Evolutionary conservation across 2,888 invertebrate species (phyloP).

Genomic region (Sminthurides aquaticus): DNA sequence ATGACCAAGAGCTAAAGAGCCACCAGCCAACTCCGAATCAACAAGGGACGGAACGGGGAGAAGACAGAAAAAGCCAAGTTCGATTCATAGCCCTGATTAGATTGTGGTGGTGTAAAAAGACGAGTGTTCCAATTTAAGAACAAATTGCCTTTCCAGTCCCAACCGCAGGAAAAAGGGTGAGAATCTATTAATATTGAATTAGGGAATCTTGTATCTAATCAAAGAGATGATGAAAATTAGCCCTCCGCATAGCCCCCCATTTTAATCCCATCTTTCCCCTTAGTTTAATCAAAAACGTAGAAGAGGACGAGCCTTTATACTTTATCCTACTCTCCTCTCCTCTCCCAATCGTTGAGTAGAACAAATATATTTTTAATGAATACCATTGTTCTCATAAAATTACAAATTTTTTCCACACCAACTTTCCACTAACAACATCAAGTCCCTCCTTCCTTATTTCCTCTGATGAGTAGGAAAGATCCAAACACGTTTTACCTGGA

Average conservation of each 20-base stretch:
- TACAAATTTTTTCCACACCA: constrained; percentile 16
- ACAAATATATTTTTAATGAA: constrained; percentile 21
- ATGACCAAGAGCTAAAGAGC: no score
- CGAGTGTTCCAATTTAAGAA: neutral
- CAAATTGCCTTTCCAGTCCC: neutral
- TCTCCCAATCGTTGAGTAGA: neutral
- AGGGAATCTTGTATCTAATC: neutral
- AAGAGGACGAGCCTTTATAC: no score
- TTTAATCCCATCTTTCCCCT: no score
- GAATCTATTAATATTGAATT: neutral
- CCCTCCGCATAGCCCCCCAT: no score
- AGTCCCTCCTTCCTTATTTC: neutral
- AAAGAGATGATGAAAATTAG: neutral
- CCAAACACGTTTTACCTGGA: no score
- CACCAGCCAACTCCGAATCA: neutral
- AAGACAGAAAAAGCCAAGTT: no score
- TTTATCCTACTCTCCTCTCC: no score
- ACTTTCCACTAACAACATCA: neutral
- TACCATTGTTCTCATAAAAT: constrained; percentile 19
- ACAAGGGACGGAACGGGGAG: neutral
- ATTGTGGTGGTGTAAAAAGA: neutral
- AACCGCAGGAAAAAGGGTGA: neutral
- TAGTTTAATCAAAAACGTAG: no score
- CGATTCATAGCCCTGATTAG: neutral
- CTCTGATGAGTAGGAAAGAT: no score